Evolutionary conservation across 2,797 vertebrate genomes (phyloP).

Genomic region (Heliangelus exortis): DNA sequence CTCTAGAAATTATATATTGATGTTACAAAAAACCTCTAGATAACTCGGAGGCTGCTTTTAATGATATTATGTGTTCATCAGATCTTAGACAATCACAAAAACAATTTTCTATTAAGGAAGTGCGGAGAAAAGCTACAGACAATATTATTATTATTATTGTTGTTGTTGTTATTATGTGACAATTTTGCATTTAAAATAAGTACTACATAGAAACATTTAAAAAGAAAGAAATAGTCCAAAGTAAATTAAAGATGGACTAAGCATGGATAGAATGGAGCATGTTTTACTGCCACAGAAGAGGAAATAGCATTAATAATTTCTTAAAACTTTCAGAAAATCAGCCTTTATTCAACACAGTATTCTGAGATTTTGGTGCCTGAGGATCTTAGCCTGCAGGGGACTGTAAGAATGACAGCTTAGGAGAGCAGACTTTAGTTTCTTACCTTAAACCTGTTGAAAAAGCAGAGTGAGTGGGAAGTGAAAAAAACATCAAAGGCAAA

Average conservation of each 20-base stretch:
- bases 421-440: neutral
- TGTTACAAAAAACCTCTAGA: neutral
- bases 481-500: neutral
- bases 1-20: conserved; percentile 31
- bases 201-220: neutral
- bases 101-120: neutral
- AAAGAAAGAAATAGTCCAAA: neutral
- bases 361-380: neutral
- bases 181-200: neutral
- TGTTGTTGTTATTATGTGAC: neutral
- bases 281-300: neutral
- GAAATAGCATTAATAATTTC: neutral
- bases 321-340: neutral
- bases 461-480: fast-evolving
- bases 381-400: neutral
- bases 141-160: neutral
- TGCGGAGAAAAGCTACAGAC: neutral
- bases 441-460: neutral
- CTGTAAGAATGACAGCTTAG: neutral
- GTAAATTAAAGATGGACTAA: neutral
- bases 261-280: neutral
- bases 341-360: neutral
- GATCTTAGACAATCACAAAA: neutral
- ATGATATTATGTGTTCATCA: neutral
- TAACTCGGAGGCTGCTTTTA: conserved; percentile 3